Conservation (phyloP, 2,797 vertebrate species). For the Dendrocincla tyrannina region DNA sequence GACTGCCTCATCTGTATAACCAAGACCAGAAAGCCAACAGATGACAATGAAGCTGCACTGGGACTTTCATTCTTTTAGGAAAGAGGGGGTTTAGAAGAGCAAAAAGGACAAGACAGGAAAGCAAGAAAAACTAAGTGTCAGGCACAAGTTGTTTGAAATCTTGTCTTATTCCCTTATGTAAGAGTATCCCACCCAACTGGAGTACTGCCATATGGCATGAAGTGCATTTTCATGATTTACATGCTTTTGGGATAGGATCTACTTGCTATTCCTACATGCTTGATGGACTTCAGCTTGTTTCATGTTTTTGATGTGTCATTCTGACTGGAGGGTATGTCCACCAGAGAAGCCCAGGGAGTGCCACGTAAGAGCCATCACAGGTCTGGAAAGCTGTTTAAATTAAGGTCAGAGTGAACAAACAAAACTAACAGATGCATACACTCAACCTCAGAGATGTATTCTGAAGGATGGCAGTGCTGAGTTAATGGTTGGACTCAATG, state of each 20-base stretch:
- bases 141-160: not conserved
- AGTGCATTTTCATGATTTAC: not conserved
- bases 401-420: not conserved
- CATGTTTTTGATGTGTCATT: not conserved
- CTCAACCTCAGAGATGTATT: not conserved
- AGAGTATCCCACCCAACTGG: not conserved
- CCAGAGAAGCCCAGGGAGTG: not conserved
- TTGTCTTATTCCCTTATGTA: not conserved
- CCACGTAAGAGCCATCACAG: accelerated
- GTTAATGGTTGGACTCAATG: not conserved
- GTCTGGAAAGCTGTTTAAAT: not conserved
- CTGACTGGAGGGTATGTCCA: not conserved
- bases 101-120: not conserved
- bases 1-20: not conserved
- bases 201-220: not conserved
- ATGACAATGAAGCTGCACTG: not conserved
- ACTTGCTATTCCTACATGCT: not conserved
- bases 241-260: not conserved
- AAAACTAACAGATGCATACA: not conserved
- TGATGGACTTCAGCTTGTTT: not conserved
- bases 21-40: not conserved
- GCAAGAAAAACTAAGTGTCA: not conserved
- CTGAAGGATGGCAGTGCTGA: not conserved
- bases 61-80: not conserved
- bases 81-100: not conserved